These are phyloP conservation scores for Cancer borealis DNA, from an alignment of 2,888 invertebrate genomes.

Conservation along the genomic window DNA sequence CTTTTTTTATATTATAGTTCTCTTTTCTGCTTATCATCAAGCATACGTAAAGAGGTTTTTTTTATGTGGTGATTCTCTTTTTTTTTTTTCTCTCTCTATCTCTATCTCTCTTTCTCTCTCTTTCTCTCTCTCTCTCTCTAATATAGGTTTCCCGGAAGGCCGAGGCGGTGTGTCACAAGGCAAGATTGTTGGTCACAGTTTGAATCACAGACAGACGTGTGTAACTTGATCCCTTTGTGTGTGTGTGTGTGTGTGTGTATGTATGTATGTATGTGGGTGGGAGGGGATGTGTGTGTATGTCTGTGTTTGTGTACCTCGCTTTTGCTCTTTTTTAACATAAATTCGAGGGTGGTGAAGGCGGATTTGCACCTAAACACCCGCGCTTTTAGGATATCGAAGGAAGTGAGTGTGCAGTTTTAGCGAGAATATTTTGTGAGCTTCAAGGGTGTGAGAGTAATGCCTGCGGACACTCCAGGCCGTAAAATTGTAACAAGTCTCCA, in stretches of 20 bases:
- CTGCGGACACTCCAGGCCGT: not conserved
- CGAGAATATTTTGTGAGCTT: not conserved
- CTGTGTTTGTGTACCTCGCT: not conserved
- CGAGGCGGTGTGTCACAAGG: not conserved
- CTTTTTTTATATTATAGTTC: not conserved
- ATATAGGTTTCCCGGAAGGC: too few relatives aligned
- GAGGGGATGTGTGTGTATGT: too few relatives aligned
- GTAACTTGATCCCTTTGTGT: not conserved
- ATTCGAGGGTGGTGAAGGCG: not conserved
- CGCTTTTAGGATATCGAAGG: not conserved
- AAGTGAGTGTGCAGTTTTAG: constrained; percentile 26
- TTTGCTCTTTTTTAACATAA: not conserved
- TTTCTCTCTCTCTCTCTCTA: not conserved
- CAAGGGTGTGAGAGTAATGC: not conserved
- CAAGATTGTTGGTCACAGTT: too few relatives aligned
- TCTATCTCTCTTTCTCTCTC: too few relatives aligned
- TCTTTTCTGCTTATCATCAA: not conserved
- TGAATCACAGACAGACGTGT: not conserved
- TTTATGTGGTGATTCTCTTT: too few relatives aligned
- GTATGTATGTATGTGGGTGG: not conserved
- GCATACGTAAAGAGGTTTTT: not conserved
- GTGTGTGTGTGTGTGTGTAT: not conserved
- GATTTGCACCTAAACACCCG: not conserved
- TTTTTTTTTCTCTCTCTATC: too few relatives aligned
- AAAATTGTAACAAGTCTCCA: not conserved